Evolutionary conservation across 2,797 vertebrate genomes (phyloP).

Genomic region (Melanotaenia boesemani): DNA sequence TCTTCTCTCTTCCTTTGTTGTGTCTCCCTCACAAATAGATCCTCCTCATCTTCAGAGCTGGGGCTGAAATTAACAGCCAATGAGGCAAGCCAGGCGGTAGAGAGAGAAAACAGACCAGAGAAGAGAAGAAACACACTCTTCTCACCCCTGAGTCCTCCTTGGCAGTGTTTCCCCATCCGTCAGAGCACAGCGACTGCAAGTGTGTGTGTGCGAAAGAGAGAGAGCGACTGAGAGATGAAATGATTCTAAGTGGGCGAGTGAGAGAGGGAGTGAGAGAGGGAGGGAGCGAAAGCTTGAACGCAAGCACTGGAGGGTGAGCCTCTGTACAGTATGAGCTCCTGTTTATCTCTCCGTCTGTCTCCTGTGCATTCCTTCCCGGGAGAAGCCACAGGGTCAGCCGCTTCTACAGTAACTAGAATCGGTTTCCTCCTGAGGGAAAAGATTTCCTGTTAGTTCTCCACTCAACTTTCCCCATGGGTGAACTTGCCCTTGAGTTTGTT

Average conservation of each 20-base stretch:
- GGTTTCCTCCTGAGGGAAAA: constrained; percentile 56
- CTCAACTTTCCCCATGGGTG: constrained; percentile 54
- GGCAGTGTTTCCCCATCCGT: constrained; percentile 77
- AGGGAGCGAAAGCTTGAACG: constrained; percentile 42
- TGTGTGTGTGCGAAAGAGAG: constrained; percentile 29
- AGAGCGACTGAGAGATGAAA: constrained; percentile 55
- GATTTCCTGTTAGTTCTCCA: constrained; percentile 63
- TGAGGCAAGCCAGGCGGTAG: constrained; percentile 63
- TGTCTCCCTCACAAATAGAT: constrained; percentile 70
- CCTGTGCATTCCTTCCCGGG: constrained; percentile 62
- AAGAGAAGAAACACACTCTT: constrained; percentile 71
- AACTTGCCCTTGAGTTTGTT: constrained; percentile 31
- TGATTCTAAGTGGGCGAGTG: constrained; percentile 68
- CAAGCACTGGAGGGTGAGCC: constrained; percentile 64
- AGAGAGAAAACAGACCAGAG: constrained; percentile 64
- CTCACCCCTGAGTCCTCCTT: constrained; percentile 72
- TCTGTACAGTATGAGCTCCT: constrained; percentile 56
- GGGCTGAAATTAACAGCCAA: constrained; percentile 63
- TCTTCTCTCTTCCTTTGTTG: constrained; percentile 63
- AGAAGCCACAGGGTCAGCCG: constrained; percentile 67
- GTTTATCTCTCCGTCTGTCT: constrained; percentile 67
- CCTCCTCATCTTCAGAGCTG: constrained; percentile 70
- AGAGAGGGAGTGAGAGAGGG: constrained; percentile 38
- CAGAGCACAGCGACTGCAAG: constrained; percentile 71
- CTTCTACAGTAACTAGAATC: constrained; percentile 64